Evolutionary conservation across 1,140 invertebrate species (phyloP).

Genomic region (Tigriopus japonicus): DNA sequence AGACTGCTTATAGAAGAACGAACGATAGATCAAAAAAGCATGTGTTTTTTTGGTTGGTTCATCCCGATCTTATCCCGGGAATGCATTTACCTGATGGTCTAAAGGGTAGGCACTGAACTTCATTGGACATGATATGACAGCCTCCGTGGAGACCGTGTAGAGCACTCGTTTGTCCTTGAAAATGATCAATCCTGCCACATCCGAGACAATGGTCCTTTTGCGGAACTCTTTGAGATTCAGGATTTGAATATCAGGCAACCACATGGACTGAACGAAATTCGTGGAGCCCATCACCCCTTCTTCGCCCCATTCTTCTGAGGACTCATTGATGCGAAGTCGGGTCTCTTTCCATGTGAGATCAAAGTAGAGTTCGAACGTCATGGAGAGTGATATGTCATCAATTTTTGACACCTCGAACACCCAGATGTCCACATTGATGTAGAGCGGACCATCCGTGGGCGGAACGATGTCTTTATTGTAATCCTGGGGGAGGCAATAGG

Average conservation of each 20-base stretch:
- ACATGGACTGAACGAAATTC: constrained; percentile 11
- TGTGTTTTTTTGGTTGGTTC: no score
- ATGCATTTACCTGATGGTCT: constrained; percentile 14
- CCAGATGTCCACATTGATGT: constrained; percentile 9
- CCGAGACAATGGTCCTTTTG: constrained; percentile 13
- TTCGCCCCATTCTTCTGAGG: constrained; percentile 9
- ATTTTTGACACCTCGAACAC: constrained; percentile 10
- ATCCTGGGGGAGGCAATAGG: constrained; percentile 5
- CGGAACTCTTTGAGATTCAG: constrained; percentile 13
- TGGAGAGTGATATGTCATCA: constrained; percentile 13
- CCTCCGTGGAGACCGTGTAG: constrained; percentile 13
- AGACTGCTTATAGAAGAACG: no score
- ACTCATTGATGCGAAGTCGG: constrained; percentile 6
- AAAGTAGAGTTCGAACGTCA: constrained; percentile 14
- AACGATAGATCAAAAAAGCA: no score
- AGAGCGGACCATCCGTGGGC: constrained; percentile 5
- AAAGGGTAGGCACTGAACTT: constrained; percentile 15
- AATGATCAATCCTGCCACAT: constrained; percentile 13
- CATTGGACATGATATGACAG: constrained; percentile 13
- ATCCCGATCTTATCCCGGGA: background rate
- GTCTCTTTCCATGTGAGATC: constrained; percentile 14
- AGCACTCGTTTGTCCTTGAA: constrained; percentile 14
- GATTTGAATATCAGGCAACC: constrained; percentile 13
- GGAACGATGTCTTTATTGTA: constrained; percentile 12
- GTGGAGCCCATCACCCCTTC: constrained; percentile 11